phyloP scores from a whole-genome alignment of 1,140 invertebrate species.

The Chironomus striatipennis region DNA sequence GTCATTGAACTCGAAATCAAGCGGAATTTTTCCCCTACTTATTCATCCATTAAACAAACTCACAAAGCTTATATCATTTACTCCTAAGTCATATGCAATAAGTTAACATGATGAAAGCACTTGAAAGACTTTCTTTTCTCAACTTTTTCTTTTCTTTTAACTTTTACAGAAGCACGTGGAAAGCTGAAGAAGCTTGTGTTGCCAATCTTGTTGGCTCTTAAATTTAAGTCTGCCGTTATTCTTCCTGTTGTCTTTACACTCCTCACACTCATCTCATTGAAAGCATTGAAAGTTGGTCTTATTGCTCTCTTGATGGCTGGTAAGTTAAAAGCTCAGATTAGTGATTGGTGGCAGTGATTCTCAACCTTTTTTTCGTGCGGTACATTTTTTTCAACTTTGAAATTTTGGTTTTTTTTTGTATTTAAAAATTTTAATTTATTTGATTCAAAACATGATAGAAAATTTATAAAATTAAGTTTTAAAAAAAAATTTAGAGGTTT shows the following conservation, averaged over 20 bases:
- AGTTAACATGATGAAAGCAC: neutral
- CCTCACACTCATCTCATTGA: slow-evolving; percentile 53
- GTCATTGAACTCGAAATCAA: neutral
- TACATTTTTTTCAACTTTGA: too few species aligned
- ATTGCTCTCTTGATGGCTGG: slow-evolving; percentile 51
- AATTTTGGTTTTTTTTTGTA: neutral
- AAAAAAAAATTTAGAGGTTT: too few species aligned
- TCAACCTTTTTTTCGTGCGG: too few species aligned
- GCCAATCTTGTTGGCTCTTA: slow-evolving; percentile 51
- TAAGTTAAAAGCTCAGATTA: neutral
- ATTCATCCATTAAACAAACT: neutral
- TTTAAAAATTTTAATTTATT: slow-evolving; percentile 4
- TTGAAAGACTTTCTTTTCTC: neutral
- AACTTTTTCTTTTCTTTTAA: slow-evolving; percentile 24
- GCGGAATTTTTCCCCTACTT: neutral
- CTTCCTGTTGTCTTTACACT: slow-evolving; percentile 52
- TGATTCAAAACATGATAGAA: too few species aligned
- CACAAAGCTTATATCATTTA: neutral
- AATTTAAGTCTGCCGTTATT: slow-evolving; percentile 52
- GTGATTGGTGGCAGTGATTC: too few species aligned
- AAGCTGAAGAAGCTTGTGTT: slow-evolving; percentile 53
- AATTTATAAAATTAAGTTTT: too few species aligned
- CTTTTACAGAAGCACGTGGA: slow-evolving; percentile 45
- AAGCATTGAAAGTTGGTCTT: slow-evolving; percentile 53
- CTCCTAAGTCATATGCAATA: neutral